Percentiles rank a stretch among this genome's conserved stretches.
Conservation (phyloP, 2,797 vertebrate species). For the Acrocephalus scirpaceus region DNA sequence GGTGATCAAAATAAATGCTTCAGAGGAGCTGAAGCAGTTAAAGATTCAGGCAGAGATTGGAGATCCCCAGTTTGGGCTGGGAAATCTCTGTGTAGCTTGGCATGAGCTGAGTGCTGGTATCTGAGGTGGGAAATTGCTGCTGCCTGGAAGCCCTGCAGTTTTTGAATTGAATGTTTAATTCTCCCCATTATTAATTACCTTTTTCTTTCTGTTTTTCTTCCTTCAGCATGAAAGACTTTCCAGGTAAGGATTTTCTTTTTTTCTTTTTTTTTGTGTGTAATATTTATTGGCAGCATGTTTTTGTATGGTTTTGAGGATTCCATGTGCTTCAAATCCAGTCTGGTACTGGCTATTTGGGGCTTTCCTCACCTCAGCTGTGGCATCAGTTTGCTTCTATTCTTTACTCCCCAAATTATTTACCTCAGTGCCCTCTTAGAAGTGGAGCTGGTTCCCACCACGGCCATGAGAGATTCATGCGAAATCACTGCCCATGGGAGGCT, state of each 20-base stretch:
- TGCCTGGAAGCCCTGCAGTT: background rate
- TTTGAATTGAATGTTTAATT: background rate
- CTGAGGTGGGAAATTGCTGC: background rate
- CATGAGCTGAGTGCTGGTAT: background rate
- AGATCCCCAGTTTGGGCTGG: background rate
- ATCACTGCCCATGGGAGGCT: background rate
- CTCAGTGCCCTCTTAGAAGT: background rate
- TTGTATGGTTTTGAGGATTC: background rate
- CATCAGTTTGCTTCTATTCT: background rate
- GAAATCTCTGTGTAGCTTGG: background rate
- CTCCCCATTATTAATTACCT: constrained; percentile 12
- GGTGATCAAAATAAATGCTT: background rate
- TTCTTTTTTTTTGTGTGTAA: background rate
- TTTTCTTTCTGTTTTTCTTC: constrained; percentile 45
- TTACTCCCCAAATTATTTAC: background rate
- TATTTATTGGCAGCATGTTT: background rate
- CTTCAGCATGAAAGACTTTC: constrained; percentile 91
- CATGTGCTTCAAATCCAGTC: background rate
- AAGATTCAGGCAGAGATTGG: background rate
- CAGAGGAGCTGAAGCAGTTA: background rate
- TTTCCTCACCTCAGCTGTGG: background rate
- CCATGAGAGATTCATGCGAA: background rate
- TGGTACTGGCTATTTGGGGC: background rate
- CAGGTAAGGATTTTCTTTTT: constrained; percentile 80
- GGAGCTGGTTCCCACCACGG: background rate